Evolutionary conservation across 2,888 invertebrate species (phyloP), one percentile per base, ranked within the genome.

Genomic region (Drosophila pseudotalamancana): DNA sequence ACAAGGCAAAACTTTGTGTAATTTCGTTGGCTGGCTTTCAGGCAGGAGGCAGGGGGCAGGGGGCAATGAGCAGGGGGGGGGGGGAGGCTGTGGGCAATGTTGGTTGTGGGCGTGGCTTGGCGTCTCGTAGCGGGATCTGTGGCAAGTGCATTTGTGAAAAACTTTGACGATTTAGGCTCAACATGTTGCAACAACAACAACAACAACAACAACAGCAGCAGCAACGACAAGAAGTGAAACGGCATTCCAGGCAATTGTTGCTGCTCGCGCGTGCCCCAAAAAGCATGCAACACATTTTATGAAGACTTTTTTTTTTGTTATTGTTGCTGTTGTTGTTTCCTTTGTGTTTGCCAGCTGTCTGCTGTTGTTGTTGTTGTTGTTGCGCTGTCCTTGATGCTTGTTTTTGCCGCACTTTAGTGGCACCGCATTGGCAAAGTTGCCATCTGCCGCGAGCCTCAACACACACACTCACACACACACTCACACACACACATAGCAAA

Each of bases 91-190:
- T n/a, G n/a, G n/a, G n/a, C n/a, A n/a, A n/a, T n/a, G n/a, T n/a
- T n/a, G n/a, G n/a, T n/a, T n/a, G n/a, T n/a, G 34, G 70, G 27
- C 12, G 53, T 25, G n/a, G 29, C 1, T 2, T 6, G 46, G 19
- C 46, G 19, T 29, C 64, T 39, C 62, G 35, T 73, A 43, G 64
- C 67, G 54, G 72, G 75, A 75, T 81, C 72, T 72, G 75, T 75
- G 82, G 77, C 73, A 76, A 82, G 80, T 82, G 83, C 81, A 83
- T 83, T 86, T 83, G 81, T 61, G 75, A 65, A 85, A 76, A 88
- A 85, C 84, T 88, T 88, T 88, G 88, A 88, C 88, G 89, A 89
- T 89, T 88, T 89, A 89, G 88, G 88, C 88, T 89, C 89, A 86
- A 89, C 85, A 87, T 88, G 85, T 86, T 83, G 82, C 81, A 60